These are phyloP conservation scores for Meta bourneti DNA, from an alignment of 2,888 invertebrate genomes.

Conservation along the genomic window DNA sequence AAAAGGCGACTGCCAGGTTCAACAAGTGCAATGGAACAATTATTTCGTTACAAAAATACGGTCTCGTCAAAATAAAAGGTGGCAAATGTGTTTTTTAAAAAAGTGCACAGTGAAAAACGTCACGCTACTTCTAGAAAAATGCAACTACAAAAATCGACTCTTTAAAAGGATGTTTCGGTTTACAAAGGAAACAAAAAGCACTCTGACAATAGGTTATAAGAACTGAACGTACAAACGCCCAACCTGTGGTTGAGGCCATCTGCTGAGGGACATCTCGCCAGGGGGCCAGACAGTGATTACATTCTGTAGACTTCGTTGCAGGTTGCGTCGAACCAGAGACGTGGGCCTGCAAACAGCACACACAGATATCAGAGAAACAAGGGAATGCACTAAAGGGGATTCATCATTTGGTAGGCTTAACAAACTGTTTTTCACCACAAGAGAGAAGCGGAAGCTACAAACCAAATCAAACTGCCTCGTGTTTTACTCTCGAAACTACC, in stretches of 20 bases:
- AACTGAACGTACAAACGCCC: slow-evolving; percentile 74
- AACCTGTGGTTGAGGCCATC: slow-evolving; percentile 76
- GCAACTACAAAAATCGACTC: neutral
- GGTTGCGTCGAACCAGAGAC: slow-evolving; percentile 74
- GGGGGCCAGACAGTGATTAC: slow-evolving; percentile 70
- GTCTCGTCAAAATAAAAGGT: too few relatives aligned
- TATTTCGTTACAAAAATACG: neutral
- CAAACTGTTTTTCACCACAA: slow-evolving; percentile 12
- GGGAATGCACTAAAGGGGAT: slow-evolving; percentile 28
- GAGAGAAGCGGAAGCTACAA: slow-evolving; percentile 23
- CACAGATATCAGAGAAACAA: slow-evolving; percentile 44
- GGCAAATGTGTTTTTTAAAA: neutral
- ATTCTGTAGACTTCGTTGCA: slow-evolving; percentile 75
- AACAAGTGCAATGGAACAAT: neutral
- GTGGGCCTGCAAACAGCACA: slow-evolving; percentile 75
- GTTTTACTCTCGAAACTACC: slow-evolving; percentile 39
- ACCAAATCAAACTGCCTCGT: slow-evolving; percentile 27
- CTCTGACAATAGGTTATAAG: slow-evolving; percentile 14
- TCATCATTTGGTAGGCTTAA: slow-evolving; percentile 10
- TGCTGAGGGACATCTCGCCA: slow-evolving; percentile 70
- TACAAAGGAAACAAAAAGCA: neutral
- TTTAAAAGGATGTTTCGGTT: too few relatives aligned
- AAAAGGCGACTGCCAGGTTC: neutral
- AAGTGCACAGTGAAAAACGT: neutral
- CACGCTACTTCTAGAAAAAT: neutral